Evolutionary conservation across 35 echinoderm and acorn worm genomes (phyloP), one percentile per base, ranked within the genome.

Genomic region (Ophiothrix spiculata): DNA sequence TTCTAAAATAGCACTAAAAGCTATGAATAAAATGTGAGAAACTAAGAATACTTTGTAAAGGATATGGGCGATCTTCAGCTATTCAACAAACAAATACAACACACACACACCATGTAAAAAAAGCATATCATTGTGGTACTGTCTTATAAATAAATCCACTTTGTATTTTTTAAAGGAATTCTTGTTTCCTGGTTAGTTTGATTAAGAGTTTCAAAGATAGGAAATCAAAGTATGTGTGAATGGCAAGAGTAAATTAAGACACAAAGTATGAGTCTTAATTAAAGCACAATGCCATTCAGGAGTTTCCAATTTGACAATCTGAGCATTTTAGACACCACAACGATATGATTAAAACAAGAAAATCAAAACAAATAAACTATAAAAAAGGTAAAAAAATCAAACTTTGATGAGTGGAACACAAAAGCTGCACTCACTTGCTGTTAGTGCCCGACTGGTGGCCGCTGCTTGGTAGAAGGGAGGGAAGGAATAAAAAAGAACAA

Each of bases 341-440:
- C 21, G 2, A 4, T 32, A 32, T 6, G 77, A 32, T 0, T 79
- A 32, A 25, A 4, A 16, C 29, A 0, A 79, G 36, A 6, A 31
- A 39, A 23, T 4, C 2, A 64, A 45, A 81, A 3, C 79, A 38
- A 39, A 33, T 56, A 56, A 56, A 45, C 25, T 56, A 32, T 33
- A 45, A 33, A 16, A 32, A 35, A 36, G 36, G 4, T 79, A 35
- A 0, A 56, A 35, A 34, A 83, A 34, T 11, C 0, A 81, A 32
- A 40, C 2, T 64, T 83, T 34, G 41, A 32, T 21, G 33, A 21
- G 40, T 56, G 40, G 60, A 88, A 75, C 64, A 33, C 38, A 81
- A 88, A 80, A 88, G 74, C 69, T 78, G 64, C 84, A 94, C 92
- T 94, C 88, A 94, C 92, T 94, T 94, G 92, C 92, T 94, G 75